Evolutionary conservation across 2,113 vertebrate genomes (phyloP).

Genomic region (Seriola rivoliana): DNA sequence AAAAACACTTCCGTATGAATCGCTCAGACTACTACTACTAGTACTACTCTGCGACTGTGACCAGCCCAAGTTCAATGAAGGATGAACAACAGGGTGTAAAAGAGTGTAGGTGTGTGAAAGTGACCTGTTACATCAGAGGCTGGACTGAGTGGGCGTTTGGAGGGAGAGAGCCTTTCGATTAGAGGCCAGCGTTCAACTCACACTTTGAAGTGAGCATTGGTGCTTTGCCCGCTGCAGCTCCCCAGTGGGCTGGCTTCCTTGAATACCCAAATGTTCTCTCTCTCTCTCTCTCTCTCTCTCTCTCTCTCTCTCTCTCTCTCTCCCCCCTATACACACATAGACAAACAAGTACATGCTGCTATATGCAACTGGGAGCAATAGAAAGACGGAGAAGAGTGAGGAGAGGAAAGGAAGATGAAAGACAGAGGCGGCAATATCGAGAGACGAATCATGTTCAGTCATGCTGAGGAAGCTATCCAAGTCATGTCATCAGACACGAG

Average conservation of each 20-base stretch:
- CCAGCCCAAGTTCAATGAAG: constrained; percentile 36
- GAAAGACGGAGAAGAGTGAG: not conserved
- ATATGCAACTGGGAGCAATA: not conserved
- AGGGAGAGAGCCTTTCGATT: constrained; percentile 43
- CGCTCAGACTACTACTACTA: constrained; percentile 28
- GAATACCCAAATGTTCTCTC: constrained; percentile 20
- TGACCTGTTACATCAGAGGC: constrained; percentile 61
- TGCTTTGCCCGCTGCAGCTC: constrained; percentile 39
- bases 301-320: not conserved
- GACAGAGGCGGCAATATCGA: constrained; percentile 17
- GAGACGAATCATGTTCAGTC: constrained; percentile 29
- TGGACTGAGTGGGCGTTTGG: constrained; percentile 54
- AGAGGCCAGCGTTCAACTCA: constrained; percentile 45
- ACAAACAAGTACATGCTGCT: not conserved
- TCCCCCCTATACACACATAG: not conserved
- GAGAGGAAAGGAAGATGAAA: constrained; percentile 20
- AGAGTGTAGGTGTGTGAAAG: constrained; percentile 67
- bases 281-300: constrained; percentile 3
- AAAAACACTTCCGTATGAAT: constrained; percentile 16
- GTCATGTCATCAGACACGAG: constrained; percentile 1
- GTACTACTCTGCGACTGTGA: constrained; percentile 7
- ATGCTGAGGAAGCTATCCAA: constrained; percentile 8
- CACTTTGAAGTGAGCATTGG: constrained; percentile 55
- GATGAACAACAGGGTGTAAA: constrained; percentile 44
- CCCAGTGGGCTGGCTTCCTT: constrained; percentile 31